Conservation (phyloP, 2,888 invertebrate genomes). For the Patella caerulea region DNA sequence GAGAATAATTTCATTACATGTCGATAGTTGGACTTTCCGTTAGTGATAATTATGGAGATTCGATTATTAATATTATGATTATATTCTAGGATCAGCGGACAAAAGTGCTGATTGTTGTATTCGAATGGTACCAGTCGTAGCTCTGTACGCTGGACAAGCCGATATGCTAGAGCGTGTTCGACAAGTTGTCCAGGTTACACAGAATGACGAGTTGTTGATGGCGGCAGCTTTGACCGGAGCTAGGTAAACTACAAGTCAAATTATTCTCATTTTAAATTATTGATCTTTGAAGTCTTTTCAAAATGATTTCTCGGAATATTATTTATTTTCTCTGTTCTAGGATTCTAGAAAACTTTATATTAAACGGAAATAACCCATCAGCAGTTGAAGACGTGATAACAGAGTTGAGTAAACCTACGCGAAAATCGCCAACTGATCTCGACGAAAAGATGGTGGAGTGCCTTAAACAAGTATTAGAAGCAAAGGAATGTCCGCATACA, state of each 20-base stretch:
- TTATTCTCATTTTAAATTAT: background rate
- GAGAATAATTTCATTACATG: background rate
- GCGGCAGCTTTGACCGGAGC: constrained; percentile 56
- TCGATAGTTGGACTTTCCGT: background rate
- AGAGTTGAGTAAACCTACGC: constrained; percentile 21
- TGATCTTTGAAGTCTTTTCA: no score
- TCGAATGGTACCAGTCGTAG: constrained; percentile 57
- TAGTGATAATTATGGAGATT: no score
- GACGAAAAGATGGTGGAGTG: constrained; percentile 37
- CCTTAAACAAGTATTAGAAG: constrained; percentile 32
- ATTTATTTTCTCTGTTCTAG: constrained; percentile 19
- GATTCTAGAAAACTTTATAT: constrained; percentile 42
- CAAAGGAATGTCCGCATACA: constrained; percentile 17
- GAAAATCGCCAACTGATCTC: constrained; percentile 39
- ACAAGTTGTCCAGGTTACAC: constrained; percentile 52
- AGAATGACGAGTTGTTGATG: constrained; percentile 53
- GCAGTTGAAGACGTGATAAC: constrained; percentile 48
- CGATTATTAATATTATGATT: no score
- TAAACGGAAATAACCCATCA: constrained; percentile 33
- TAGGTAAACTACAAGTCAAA: constrained; percentile 41
- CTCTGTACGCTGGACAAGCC: constrained; percentile 58
- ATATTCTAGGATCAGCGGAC: constrained; percentile 48
- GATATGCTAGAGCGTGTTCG: constrained; percentile 57
- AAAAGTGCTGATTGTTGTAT: constrained; percentile 57
- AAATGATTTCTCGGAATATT: no score